Conservation (phyloP, 1,140 invertebrate species). For the Calephelis virginiensis region DNA sequence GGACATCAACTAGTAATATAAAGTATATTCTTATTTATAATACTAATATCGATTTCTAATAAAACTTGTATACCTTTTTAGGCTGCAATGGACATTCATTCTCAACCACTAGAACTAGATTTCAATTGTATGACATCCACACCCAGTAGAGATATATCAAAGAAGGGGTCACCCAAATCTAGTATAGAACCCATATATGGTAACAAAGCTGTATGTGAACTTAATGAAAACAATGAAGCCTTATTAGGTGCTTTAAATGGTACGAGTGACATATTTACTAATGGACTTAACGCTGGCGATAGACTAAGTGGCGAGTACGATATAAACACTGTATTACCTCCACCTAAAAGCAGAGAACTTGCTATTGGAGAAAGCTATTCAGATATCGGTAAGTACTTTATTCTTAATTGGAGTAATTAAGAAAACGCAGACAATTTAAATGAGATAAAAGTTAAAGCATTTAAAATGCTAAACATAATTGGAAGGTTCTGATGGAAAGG, state of each 20-base stretch:
- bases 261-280: slow-evolving; percentile 62
- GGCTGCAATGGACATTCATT: slow-evolving; percentile 68
- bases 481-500: too few relatives aligned
- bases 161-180: slow-evolving; percentile 69
- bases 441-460: too few relatives aligned
- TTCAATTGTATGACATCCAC: slow-evolving; percentile 74
- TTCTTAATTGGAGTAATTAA: slow-evolving; percentile 9
- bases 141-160: slow-evolving; percentile 66
- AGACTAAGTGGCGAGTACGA: slow-evolving; percentile 74
- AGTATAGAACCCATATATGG: slow-evolving; percentile 70
- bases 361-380: slow-evolving; percentile 77
- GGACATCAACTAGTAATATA: too few relatives aligned
- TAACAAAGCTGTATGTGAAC: slow-evolving; percentile 66
- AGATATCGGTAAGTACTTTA: slow-evolving; percentile 69
- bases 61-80: slow-evolving; percentile 32
- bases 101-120: slow-evolving; percentile 71
- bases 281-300: slow-evolving; percentile 57
- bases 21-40: too few relatives aligned
- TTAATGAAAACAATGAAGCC: slow-evolving; percentile 64
- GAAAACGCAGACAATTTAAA: too few relatives aligned
- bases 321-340: slow-evolving; percentile 70
- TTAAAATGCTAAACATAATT: too few relatives aligned
- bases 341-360: slow-evolving; percentile 71
- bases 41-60: background rate
- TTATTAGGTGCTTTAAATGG: slow-evolving; percentile 60